These are phyloP conservation scores for Ethmia dodecea DNA, from an alignment of 2,888 invertebrate species.

Conservation along the genomic window DNA sequence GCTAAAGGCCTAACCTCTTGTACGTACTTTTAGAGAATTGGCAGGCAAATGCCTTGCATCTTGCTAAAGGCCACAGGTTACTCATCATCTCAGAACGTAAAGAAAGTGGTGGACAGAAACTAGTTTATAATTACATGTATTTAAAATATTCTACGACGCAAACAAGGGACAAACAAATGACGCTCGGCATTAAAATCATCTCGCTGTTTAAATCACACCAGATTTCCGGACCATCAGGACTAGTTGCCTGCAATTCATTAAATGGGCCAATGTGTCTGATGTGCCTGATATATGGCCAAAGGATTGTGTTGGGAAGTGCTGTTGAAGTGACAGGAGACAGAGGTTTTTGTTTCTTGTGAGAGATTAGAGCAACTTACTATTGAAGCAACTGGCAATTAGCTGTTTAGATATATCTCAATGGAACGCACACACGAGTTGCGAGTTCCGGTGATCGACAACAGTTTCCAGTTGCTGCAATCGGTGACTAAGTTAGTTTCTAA, in stretches of 20 bases:
- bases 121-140: background rate
- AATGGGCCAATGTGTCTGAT: constrained; percentile 54
- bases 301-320: constrained; percentile 27
- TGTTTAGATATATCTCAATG: too few relatives aligned
- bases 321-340: constrained; percentile 12
- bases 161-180: constrained; percentile 6
- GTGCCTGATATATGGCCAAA: constrained; percentile 55
- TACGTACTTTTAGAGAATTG: too few relatives aligned
- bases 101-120: background rate
- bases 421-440: too few relatives aligned
- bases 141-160: background rate
- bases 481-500: too few relatives aligned
- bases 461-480: too few relatives aligned
- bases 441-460: too few relatives aligned
- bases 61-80: background rate
- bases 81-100: too few relatives aligned
- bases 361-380: too few relatives aligned
- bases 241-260: constrained; percentile 61
- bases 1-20: too few relatives aligned
- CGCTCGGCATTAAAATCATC: constrained; percentile 27
- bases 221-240: constrained; percentile 44
- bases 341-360: too few relatives aligned
- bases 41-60: too few relatives aligned
- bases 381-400: too few relatives aligned
- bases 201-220: constrained; percentile 48